phyloP scores from a whole-genome alignment of 2,113 vertebrate genomes.

The Piprites chloris region DNA sequence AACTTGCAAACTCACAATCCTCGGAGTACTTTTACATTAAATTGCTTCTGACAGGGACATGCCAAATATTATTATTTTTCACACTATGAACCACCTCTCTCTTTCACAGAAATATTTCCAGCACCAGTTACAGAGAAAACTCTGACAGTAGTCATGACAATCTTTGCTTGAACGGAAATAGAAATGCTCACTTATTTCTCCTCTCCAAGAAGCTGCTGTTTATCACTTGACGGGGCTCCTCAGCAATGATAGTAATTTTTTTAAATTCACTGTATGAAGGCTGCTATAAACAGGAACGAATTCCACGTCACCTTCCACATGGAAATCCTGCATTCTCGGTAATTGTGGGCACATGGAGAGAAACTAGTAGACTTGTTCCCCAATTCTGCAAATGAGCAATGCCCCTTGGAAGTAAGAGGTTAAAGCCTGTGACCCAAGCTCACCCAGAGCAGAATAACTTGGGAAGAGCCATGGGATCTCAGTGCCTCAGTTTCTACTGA shows the following conservation, averaged over 20 bases:
- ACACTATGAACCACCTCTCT: background rate
- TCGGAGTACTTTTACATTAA: background rate
- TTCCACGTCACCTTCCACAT: background rate
- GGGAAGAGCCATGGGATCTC: background rate
- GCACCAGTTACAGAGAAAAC: conserved; percentile 20
- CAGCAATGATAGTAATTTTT: background rate
- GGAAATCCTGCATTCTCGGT: background rate
- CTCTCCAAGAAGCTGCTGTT: background rate
- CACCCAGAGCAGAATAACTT: background rate
- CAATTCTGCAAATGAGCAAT: background rate
- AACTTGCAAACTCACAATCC: background rate
- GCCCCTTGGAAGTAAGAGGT: background rate
- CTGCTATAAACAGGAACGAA: background rate
- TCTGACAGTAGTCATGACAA: conserved; percentile 41
- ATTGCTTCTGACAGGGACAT: conserved; percentile 49
- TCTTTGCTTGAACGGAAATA: conserved; percentile 28
- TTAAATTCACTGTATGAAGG: background rate
- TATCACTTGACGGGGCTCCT: background rate
- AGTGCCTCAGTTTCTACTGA: background rate
- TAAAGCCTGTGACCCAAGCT: background rate
- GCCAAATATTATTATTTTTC: conserved; percentile 67
- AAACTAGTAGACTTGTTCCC: background rate
- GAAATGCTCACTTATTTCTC: conserved; percentile 26
- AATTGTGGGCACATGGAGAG: accelerated
- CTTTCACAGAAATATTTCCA: conserved; percentile 8